These are phyloP conservation scores for Rattus norvegicus DNA, from an alignment of 2,113 vertebrate genomes.

Conservation along the genomic window GRCr8 NC_086021.1:173619001-173619500, in stretches of 20 bases:
- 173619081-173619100: neutral
- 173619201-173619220: neutral
- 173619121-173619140: neutral
- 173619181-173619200: neutral
- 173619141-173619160: no score
- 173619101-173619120: neutral
- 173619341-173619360: neutral
- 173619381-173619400: neutral
- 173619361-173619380: neutral
- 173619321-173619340: neutral
- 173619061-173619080: neutral
- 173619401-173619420: neutral
- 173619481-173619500: neutral
- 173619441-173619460: neutral
- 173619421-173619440: neutral
- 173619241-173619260: neutral
- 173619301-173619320: neutral
- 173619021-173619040: neutral
- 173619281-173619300: neutral
- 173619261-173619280: neutral
- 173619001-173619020: neutral
- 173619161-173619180: neutral
- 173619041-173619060: rapidly evolving
- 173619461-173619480: neutral
- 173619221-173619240: neutral